Percentiles rank a stretch among this genome's conserved stretches.
Conservation (phyloP, 23 tunicate species). For the Ascidia mentula region DNA sequence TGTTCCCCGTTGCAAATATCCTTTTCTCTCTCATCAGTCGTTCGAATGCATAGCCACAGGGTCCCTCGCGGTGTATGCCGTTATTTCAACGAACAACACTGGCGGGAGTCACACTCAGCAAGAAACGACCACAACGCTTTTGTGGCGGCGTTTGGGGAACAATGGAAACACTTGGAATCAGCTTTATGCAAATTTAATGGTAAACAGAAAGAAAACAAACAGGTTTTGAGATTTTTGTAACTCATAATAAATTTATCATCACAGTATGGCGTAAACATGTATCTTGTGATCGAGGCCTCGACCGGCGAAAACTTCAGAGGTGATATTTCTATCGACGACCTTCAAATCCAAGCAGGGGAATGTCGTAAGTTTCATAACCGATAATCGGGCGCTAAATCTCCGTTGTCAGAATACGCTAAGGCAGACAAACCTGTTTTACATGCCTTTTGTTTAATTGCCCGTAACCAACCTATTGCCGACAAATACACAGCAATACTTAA, state of each 20-base stretch:
- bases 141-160: slow-evolving; percentile 24
- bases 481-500: slow-evolving; percentile 66
- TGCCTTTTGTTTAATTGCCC: too few relatives aligned
- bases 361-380: slow-evolving; percentile 78
- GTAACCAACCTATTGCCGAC: too few relatives aligned
- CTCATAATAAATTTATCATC: too few relatives aligned
- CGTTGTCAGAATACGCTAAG: too few relatives aligned
- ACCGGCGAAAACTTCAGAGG: slow-evolving; percentile 67
- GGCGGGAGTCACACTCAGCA: neutral
- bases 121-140: neutral
- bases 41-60: slow-evolving; percentile 2
- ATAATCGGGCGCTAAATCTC: too few relatives aligned
- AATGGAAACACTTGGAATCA: slow-evolving; percentile 18
- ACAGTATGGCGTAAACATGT: neutral
- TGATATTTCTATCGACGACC: slow-evolving; percentile 88
- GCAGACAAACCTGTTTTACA: too few relatives aligned
- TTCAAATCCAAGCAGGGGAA: slow-evolving; percentile 44
- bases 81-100: neutral
- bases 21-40: too few relatives aligned
- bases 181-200: neutral
- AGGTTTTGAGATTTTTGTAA: too few relatives aligned
- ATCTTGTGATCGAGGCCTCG: slow-evolving; percentile 44
- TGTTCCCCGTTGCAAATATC: too few relatives aligned
- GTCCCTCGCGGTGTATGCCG: slow-evolving; percentile 18
- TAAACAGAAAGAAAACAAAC: too few relatives aligned